These are phyloP conservation scores for Anableps anableps DNA, from an alignment of 2,797 vertebrate genomes.

Conservation along the genomic window DNA sequence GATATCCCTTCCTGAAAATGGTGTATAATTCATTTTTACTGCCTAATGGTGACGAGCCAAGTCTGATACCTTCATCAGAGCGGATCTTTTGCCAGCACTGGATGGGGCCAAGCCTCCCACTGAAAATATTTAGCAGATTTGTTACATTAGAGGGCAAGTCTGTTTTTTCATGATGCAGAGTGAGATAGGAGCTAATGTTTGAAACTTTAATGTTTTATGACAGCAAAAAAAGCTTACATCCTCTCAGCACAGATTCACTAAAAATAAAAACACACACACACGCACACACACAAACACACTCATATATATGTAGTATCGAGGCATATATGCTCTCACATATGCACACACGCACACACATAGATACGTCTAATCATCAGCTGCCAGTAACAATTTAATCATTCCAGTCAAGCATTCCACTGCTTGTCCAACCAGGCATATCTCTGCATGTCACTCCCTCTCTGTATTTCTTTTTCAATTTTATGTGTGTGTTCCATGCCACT, in stretches of 20 bases:
- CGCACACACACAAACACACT: conserved; percentile 1
- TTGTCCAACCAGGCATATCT: conserved; percentile 70
- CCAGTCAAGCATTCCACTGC: conserved; percentile 69
- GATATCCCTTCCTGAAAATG: conserved; percentile 28
- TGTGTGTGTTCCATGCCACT: conserved; percentile 56
- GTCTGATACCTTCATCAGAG: conserved; percentile 46
- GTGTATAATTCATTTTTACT: conserved; percentile 45
- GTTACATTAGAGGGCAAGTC: conserved; percentile 39
- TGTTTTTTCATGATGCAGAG: conserved; percentile 31
- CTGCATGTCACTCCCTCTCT: conserved; percentile 65
- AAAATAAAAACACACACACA: conserved; percentile 57
- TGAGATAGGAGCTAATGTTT: conserved; percentile 60
- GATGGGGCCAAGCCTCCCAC: conserved; percentile 21
- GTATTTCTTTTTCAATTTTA: conserved; percentile 66
- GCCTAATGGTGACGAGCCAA: conserved; percentile 54
- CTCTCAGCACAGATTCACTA: conserved; percentile 43
- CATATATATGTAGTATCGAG: neutral
- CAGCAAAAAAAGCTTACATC: conserved; percentile 67
- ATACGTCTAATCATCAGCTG: no score
- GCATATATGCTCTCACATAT: neutral
- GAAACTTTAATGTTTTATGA: conserved; percentile 66
- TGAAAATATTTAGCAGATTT: conserved; percentile 37
- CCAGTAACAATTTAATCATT: conserved; percentile 72
- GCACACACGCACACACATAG: conserved; percentile 18
- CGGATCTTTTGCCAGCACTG: conserved; percentile 19